phyloP scores from a whole-genome alignment of 2,888 invertebrate genomes.

The Caenorhabditis plicata region DNA sequence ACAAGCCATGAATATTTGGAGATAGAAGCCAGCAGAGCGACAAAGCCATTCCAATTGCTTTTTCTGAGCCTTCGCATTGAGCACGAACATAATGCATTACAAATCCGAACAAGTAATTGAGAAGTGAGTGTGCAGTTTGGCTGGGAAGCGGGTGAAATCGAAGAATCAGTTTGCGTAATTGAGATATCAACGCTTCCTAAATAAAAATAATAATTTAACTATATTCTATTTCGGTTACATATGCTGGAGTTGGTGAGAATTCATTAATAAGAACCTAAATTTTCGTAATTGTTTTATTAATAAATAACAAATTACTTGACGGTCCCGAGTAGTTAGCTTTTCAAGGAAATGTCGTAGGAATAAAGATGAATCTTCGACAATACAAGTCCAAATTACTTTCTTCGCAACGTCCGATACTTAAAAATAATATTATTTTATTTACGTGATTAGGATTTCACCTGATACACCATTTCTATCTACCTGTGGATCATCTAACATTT shows the following conservation, averaged over 20 bases:
- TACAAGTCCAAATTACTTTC: slow-evolving; percentile 94
- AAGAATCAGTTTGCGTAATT: slow-evolving; percentile 87
- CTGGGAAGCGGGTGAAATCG: slow-evolving; percentile 69
- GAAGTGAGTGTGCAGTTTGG: slow-evolving; percentile 94
- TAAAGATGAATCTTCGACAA: slow-evolving; percentile 94
- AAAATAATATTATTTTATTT: slow-evolving; percentile 11
- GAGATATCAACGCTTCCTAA: slow-evolving; percentile 85
- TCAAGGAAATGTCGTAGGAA: slow-evolving; percentile 90
- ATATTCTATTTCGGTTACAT: slow-evolving; percentile 16
- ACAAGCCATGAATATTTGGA: slow-evolving; percentile 96
- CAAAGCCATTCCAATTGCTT: slow-evolving; percentile 78
- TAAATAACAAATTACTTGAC: slow-evolving; percentile 56
- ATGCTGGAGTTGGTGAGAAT: slow-evolving; percentile 28
- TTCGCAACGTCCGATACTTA: slow-evolving; percentile 94
- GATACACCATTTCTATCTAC: slow-evolving; percentile 85
- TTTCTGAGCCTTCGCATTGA: slow-evolving; percentile 91
- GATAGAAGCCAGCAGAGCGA: slow-evolving; percentile 97
- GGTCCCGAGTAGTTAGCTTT: slow-evolving; percentile 76
- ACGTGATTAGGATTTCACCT: slow-evolving; percentile 57
- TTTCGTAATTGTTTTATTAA: neutral
- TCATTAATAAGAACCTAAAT: slow-evolving; percentile 32
- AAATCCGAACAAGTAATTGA: slow-evolving; percentile 96
- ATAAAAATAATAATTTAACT: slow-evolving; percentile 2
- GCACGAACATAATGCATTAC: slow-evolving; percentile 98
- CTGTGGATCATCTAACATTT: slow-evolving; percentile 90